Percentiles rank a stretch among this genome's conserved stretches.
These are phyloP conservation scores for Bolinopsis microptera DNA, from an alignment of 37 sponge, comb jelly and placozoan species.

Conservation along the genomic window DNA sequence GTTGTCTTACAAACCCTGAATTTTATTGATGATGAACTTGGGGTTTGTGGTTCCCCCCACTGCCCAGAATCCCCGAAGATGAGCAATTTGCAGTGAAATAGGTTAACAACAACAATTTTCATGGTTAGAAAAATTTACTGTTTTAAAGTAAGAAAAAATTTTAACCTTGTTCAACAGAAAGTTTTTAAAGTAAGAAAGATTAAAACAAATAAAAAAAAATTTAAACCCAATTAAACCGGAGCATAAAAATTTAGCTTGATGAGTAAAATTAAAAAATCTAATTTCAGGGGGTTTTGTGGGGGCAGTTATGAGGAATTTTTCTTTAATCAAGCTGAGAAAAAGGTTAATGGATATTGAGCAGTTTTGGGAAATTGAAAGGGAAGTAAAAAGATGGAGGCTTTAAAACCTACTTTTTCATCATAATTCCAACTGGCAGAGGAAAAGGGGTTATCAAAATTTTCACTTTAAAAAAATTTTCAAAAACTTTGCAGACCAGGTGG, in stretches of 20 bases:
- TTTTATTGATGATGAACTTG: slow-evolving; percentile 40
- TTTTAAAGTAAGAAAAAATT: no score
- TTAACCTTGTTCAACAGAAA: no score
- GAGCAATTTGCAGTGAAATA: background rate
- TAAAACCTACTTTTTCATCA: background rate
- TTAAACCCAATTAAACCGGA: no score
- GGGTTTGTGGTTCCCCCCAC: slow-evolving; percentile 16
- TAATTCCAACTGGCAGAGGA: slow-evolving; percentile 22
- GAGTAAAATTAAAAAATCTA: no score
- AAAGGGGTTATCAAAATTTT: background rate
- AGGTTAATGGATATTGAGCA: slow-evolving; percentile 54
- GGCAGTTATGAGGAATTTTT: slow-evolving; percentile 42
- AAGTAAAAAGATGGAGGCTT: slow-evolving; percentile 26
- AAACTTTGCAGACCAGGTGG: no score
- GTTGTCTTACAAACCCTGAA: background rate
- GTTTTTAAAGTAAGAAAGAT: no score
- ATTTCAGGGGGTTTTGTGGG: background rate
- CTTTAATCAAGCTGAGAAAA: slow-evolving; percentile 44
- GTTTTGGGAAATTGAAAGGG: slow-evolving; percentile 22
- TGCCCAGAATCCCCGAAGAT: background rate
- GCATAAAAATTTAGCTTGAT: no score
- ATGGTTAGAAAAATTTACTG: no score
- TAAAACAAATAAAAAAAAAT: no score
- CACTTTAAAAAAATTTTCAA: no score
- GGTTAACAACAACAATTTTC: no score